These are phyloP conservation scores for Helicoverpa armigera DNA, from an alignment of 1,140 invertebrate species.

Conservation along the genomic window DNA sequence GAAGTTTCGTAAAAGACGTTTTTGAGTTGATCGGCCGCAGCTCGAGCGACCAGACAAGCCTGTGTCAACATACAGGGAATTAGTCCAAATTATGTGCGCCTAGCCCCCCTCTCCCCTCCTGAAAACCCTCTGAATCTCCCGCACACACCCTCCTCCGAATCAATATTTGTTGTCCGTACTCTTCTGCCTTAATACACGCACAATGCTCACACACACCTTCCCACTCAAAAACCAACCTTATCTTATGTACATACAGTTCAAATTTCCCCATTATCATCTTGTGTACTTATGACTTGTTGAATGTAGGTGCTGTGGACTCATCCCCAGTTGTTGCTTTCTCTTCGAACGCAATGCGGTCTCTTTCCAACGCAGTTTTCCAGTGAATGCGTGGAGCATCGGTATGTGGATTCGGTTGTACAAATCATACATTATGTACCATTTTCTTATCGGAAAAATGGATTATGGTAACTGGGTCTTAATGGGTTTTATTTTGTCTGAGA, in stretches of 20 bases:
- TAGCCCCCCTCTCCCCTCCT: conserved; percentile 55
- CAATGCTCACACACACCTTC: conserved; percentile 67
- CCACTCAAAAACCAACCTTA: conserved; percentile 55
- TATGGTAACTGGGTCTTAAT: conserved; percentile 22
- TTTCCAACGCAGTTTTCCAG: conserved; percentile 77
- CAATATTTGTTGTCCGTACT: conserved; percentile 86
- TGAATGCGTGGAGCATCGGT: conserved; percentile 64
- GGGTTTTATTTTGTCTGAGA: conserved; percentile 24
- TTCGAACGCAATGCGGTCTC: conserved; percentile 82
- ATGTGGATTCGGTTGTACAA: conserved; percentile 49
- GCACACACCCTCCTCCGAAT: conserved; percentile 77
- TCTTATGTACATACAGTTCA: not conserved
- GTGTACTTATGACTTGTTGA: conserved; percentile 55
- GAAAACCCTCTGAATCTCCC: conserved; percentile 45
- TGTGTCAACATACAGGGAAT: conserved; percentile 83
- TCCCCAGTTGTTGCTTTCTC: conserved; percentile 80
- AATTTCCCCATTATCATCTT: conserved; percentile 15
- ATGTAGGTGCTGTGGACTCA: conserved; percentile 66
- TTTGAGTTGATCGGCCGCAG: conserved; percentile 71
- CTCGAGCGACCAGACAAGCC: conserved; percentile 78
- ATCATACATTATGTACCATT: conserved; percentile 49
- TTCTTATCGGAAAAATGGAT: conserved; percentile 47
- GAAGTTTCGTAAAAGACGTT: conserved; percentile 47
- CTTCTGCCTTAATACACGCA: conserved; percentile 86
- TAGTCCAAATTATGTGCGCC: conserved; percentile 84